Percentiles rank a stretch among this genome's conserved stretches.
Evolutionary conservation across 2,797 vertebrate genomes (phyloP).

Genomic region (Coregonus suidteri): DNA sequence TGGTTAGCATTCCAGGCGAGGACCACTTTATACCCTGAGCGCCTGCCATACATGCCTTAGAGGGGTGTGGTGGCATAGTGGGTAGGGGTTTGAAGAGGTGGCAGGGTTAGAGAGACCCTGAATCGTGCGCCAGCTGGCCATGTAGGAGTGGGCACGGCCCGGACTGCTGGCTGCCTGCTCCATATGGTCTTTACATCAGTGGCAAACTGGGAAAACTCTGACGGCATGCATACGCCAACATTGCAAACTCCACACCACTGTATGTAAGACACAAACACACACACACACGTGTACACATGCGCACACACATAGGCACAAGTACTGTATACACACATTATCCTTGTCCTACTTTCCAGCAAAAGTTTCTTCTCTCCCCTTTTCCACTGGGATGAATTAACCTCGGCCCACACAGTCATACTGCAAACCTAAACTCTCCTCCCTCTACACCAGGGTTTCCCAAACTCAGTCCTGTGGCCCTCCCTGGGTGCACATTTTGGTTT

Average conservation of each 20-base stretch:
- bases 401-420: slow-evolving; percentile 30
- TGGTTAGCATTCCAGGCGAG: not conserved
- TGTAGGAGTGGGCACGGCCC: not conserved
- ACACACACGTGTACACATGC: not conserved
- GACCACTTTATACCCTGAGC: not conserved
- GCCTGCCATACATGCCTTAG: not conserved
- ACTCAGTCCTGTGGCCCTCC: too few relatives aligned
- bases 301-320: slow-evolving; percentile 6
- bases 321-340: slow-evolving; percentile 37
- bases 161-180: not conserved
- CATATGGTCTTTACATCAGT: slow-evolving; percentile 18
- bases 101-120: slow-evolving; percentile 4
- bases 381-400: slow-evolving; percentile 50
- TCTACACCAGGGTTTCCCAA: slow-evolving; percentile 34
- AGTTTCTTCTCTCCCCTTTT: slow-evolving; percentile 23
- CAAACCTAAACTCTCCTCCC: slow-evolving; percentile 45
- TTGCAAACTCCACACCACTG: not conserved
- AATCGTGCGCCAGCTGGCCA: slow-evolving; percentile 14
- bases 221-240: not conserved
- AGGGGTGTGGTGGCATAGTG: not conserved
- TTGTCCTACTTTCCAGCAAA: slow-evolving; percentile 40
- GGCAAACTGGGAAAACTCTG: not conserved
- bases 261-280: slow-evolving; percentile 9
- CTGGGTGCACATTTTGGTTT: too few relatives aligned
- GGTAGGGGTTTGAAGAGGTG: slow-evolving; percentile 2